Evolutionary conservation across 2,888 invertebrate species (phyloP).

Genomic region (Drosophila antonietae): DNA sequence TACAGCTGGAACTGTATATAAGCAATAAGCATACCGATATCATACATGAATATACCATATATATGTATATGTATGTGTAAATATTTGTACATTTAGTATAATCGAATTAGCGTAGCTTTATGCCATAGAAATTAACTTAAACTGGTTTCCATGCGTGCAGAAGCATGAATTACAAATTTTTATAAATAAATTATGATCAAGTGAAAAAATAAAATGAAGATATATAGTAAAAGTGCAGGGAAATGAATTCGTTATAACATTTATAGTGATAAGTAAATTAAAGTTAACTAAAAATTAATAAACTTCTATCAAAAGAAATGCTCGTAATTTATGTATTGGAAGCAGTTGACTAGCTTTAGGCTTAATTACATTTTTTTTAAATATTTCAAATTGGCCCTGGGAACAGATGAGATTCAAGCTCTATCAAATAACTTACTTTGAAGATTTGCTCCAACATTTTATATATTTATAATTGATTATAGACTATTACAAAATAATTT

Average conservation of each 20-base stretch:
- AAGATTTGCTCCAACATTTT: neutral
- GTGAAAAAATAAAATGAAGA: neutral
- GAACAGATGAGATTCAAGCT: neutral
- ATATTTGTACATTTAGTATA: constrained; percentile 4
- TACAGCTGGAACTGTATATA: constrained; percentile 42
- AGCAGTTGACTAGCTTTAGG: too few species aligned
- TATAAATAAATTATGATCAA: constrained; percentile 1
- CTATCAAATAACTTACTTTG: neutral
- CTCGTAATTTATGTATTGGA: neutral
- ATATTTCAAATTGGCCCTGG: too few species aligned
- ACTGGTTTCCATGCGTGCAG: constrained; percentile 34
- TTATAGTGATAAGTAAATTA: neutral
- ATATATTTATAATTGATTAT: neutral
- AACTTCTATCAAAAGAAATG: neutral
- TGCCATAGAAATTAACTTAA: constrained; percentile 30
- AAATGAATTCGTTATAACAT: too few species aligned
- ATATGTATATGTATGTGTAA: neutral
- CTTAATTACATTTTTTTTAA: neutral
- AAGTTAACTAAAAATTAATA: neutral
- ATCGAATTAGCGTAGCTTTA: constrained; percentile 30
- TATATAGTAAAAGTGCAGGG: neutral
- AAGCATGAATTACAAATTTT: constrained; percentile 12
- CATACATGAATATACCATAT: neutral
- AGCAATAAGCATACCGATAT: constrained; percentile 16
- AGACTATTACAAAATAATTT: neutral